Base-by-base conservation (phyloP, 2,888 invertebrate genomes). In the Ariolimax columbianus region DNA sequence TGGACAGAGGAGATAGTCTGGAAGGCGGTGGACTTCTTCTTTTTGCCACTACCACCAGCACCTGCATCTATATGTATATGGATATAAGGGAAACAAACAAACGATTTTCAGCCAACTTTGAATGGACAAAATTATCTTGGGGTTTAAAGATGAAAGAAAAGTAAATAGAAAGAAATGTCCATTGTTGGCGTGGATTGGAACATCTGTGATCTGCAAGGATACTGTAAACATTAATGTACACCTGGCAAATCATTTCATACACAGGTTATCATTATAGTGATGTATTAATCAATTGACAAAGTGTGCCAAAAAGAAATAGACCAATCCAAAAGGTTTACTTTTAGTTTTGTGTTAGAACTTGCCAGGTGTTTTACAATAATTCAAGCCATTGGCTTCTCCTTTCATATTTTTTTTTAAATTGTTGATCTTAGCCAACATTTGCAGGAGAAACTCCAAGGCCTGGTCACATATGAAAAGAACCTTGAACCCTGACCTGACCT, bases 1-100 rank as follows among this genome's bases (percentile, higher is more conserved):
- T 99, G 99, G 94, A 98, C 97, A 92, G 98, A 98, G 91, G 99
- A 99, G 94, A 99, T 99, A 95, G 99, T 99, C 95, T 98, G 98
- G 96, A 99, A 99, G 95, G 96, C 97, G 92, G 98, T 97, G 95
- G 98, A 98, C 97, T 99, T 99, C 96, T 98, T 98, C 95, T 97
- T 96, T 95, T 97, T 97, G 94, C 82, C 87, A 33, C 85, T 87
- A 19, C 87, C 86, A 30, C 82, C 86, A 36, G 51, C 26, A 86
- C 9, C 6, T 23, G 63, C 77, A 17, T 43, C 68, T 51, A 36
- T n/a, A 68, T 70, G n/a, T 23, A 0, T 72, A 11, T 30, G 40
- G 11, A 72, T 26, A 63, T n/a, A 63, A 63, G 33, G 51, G 59
- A 63, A 23, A n/a, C n/a, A 63, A 63, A 63, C n/a, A 63, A n/a